Percentiles rank a stretch among this genome's conserved stretches.
Evolutionary conservation across 2,113 vertebrate genomes (phyloP).

Genomic region (Rhea americana): DNA sequence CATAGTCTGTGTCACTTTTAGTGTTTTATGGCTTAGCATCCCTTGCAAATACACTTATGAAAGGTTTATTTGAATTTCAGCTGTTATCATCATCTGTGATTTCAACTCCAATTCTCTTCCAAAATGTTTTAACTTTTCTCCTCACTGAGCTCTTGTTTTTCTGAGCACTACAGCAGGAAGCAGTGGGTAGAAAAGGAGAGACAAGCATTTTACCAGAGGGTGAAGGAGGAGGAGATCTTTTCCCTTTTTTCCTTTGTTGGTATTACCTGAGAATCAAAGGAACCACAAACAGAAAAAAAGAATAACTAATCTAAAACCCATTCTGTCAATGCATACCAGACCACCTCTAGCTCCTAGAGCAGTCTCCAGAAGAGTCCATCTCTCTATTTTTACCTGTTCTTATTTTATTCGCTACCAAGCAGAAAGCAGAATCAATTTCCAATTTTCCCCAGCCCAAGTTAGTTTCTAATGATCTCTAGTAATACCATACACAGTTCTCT

Average conservation of each 20-base stretch:
- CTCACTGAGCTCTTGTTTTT: constrained; percentile 20
- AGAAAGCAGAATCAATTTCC: neutral
- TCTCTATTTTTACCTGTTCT: neutral
- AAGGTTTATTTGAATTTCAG: constrained; percentile 69
- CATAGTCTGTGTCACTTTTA: constrained; percentile 28
- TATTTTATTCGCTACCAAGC: neutral
- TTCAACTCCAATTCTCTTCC: constrained; percentile 61
- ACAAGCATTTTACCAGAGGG: neutral
- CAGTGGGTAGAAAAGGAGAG: neutral
- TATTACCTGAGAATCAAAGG: neutral
- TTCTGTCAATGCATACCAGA: neutral
- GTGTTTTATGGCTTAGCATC: constrained; percentile 52
- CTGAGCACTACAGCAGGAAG: neutral
- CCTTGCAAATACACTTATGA: constrained; percentile 71
- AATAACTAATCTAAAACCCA: neutral
- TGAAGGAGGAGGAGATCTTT: neutral
- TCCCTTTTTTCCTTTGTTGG: neutral
- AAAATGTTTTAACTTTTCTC: constrained; percentile 33
- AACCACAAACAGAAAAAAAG: neutral
- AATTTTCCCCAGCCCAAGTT: neutral
- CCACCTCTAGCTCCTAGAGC: accelerated
- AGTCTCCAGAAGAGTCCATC: neutral
- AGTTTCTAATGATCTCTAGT: neutral
- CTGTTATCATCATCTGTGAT: constrained; percentile 58
- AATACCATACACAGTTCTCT: neutral